phyloP scores from a whole-genome alignment of 2,888 invertebrate genomes.

The Synanthedon andrenaeformis region DNA sequence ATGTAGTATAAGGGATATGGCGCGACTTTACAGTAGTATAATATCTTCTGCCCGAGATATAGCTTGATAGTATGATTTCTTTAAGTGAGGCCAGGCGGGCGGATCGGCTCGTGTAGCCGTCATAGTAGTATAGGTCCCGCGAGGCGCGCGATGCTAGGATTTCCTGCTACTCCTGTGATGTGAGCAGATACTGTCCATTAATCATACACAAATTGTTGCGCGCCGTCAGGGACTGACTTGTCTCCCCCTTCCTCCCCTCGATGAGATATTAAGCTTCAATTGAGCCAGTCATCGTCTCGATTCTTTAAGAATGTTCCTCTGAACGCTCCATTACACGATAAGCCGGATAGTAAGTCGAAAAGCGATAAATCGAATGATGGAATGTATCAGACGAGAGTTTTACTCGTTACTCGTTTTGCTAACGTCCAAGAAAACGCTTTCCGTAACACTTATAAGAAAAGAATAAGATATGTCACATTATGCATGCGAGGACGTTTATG shows the following conservation, averaged over 20 bases:
- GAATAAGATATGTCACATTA: not conserved
- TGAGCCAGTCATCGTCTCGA: slow-evolving; percentile 46
- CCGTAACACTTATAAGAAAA: not conserved
- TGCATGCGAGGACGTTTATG: not conserved
- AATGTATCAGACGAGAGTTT: not conserved
- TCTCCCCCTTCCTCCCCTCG: slow-evolving; percentile 2
- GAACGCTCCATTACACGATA: slow-evolving; percentile 18
- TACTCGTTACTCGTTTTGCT: not conserved
- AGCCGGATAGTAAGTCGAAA: slow-evolving; percentile 2
- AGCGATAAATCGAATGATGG: not conserved
- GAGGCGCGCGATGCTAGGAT: slow-evolving; percentile 28
- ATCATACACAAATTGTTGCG: slow-evolving; percentile 48
- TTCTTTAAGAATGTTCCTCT: slow-evolving; percentile 24
- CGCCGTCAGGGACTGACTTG: slow-evolving; percentile 3
- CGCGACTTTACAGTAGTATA: not conserved
- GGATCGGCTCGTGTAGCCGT: slow-evolving; percentile 15
- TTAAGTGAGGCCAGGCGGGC: not conserved
- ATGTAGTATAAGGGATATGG: too few relatives aligned
- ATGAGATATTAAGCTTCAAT: slow-evolving; percentile 39
- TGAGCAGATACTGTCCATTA: slow-evolving; percentile 20
- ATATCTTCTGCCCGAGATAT: not conserved
- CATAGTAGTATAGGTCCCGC: slow-evolving; percentile 36
- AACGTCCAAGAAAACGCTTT: not conserved
- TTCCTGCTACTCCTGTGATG: slow-evolving; percentile 12
- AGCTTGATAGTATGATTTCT: not conserved